Evolutionary conservation across 2,888 invertebrate species (phyloP).

Genomic region (Rhopalosiphum nymphaeae): DNA sequence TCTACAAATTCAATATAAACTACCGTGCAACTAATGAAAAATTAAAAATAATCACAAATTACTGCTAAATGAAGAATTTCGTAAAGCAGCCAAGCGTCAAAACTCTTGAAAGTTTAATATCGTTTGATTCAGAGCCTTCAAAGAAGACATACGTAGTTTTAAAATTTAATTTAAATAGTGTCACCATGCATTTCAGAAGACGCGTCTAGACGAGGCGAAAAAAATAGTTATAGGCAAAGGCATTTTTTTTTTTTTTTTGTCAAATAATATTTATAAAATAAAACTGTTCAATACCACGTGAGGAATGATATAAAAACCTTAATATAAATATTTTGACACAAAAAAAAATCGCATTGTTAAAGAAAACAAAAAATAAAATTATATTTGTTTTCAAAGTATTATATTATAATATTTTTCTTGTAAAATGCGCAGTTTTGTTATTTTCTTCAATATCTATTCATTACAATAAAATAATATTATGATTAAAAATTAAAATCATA

Average conservation of each 20-base stretch:
- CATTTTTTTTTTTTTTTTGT: not conserved
- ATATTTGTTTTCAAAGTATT: not conserved
- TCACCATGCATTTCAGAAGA: not conserved
- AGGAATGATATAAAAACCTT: not conserved
- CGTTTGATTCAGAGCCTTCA: conserved; percentile 28
- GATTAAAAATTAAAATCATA: not conserved
- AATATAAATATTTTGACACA: not conserved
- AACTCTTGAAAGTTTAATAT: conserved; percentile 50
- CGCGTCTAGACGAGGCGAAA: not conserved
- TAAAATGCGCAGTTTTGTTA: not conserved
- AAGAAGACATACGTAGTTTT: conserved; percentile 28
- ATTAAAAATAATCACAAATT: conserved; percentile 28
- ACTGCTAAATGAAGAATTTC: not conserved
- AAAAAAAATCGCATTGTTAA: not conserved
- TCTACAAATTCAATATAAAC: not conserved
- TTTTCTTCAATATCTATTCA: not conserved
- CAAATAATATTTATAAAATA: conserved; percentile 5
- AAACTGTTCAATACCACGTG: not conserved
- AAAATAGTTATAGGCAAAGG: not conserved
- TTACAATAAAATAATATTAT: not conserved
- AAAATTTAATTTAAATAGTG: conserved; percentile 52
- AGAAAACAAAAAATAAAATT: conserved; percentile 24
- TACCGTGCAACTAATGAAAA: not conserved
- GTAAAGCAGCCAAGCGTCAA: conserved; percentile 3
- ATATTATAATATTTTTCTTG: not conserved